These are phyloP conservation scores for Felis catus DNA, from an alignment of 2,113 vertebrate species.

Conservation along the genomic window F.catus_Fca126_mat1.0 CM031421.1:80465001-80465500, in stretches of 20 bases:
- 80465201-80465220: too few species aligned
- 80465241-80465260: too few species aligned
- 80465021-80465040: not conserved
- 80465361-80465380: not conserved
- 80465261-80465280: too few species aligned
- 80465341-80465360: too few species aligned
- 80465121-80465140: not conserved
- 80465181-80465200: too few species aligned
- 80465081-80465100: not conserved
- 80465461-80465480: not conserved
- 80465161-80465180: too few species aligned
- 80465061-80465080: fast-evolving
- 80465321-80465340: too few species aligned
- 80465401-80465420: not conserved
- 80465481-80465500: not conserved
- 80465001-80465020: not conserved
- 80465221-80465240: too few species aligned
- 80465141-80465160: too few species aligned
- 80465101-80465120: not conserved
- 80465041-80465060: not conserved
- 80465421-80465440: not conserved
- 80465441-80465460: not conserved
- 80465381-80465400: not conserved
- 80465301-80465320: too few species aligned
- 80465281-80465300: too few species aligned